Conservation (phyloP, 2,888 invertebrate species). For the Yponomeuta plumbellus region DNA sequence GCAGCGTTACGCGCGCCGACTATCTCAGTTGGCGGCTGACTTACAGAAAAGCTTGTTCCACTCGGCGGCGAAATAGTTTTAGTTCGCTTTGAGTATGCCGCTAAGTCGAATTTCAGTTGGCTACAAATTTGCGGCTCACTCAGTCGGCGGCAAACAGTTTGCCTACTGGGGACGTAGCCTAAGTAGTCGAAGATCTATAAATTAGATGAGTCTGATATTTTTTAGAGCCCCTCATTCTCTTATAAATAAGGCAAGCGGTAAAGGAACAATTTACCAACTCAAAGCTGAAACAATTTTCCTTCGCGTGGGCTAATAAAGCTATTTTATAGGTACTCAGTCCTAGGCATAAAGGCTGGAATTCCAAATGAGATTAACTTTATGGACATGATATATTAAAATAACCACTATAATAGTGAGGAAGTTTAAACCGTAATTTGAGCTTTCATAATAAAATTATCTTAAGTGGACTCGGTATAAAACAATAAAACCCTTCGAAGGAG, state of each 20-base stretch:
- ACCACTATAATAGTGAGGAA: slow-evolving; percentile 20
- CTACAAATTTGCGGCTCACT: no score
- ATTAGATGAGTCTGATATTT: no score
- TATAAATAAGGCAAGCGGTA: not conserved
- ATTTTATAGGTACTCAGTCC: slow-evolving; percentile 11
- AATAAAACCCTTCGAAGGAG: slow-evolving; percentile 51
- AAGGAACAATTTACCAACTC: not conserved
- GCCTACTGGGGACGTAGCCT: no score
- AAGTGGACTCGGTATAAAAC: slow-evolving; percentile 52
- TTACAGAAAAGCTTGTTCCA: no score
- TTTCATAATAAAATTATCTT: slow-evolving; percentile 34
- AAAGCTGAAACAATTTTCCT: not conserved
- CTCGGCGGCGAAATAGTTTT: no score
- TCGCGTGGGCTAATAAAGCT: slow-evolving; percentile 14
- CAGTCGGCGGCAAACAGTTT: no score
- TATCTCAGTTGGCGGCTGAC: no score
- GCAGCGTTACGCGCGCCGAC: no score
- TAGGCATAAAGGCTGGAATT: slow-evolving; percentile 21
- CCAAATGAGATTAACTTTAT: slow-evolving; percentile 15
- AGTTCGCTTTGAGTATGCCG: no score
- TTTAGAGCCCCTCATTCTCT: not conserved
- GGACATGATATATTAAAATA: slow-evolving; percentile 22
- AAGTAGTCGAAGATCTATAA: no score
- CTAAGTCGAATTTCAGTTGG: no score
- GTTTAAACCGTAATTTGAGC: slow-evolving; percentile 44